Percentiles rank a stretch among this genome's conserved stretches.
Evolutionary conservation across 2,888 invertebrate genomes (phyloP).

Genomic region (Disparrhopalites patrizii): DNA sequence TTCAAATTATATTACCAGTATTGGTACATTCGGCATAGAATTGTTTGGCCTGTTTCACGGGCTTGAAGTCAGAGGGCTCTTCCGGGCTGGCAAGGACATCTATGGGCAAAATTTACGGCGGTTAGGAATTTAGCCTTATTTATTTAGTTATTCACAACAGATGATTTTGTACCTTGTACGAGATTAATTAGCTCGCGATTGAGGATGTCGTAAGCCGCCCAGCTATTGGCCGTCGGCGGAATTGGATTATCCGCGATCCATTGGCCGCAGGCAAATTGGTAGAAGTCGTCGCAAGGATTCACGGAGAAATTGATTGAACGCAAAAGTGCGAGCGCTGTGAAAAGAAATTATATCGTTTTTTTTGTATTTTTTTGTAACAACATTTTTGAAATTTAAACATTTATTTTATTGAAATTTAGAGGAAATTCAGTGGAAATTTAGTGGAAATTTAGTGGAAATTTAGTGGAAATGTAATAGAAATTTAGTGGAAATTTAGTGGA

Average conservation of each 20-base stretch:
- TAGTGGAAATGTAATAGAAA: too few relatives aligned
- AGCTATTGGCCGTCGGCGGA: slow-evolving; percentile 30
- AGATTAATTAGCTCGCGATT: slow-evolving; percentile 36
- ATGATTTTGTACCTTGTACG: slow-evolving; percentile 31
- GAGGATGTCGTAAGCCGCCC: slow-evolving; percentile 39
- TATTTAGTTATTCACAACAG: not conserved
- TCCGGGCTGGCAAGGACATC: slow-evolving; percentile 34
- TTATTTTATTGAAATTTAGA: too few relatives aligned
- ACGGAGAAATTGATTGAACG: slow-evolving; percentile 38
- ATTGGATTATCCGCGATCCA: slow-evolving; percentile 41
- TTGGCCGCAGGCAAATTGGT: slow-evolving; percentile 38
- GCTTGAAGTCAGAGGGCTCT: slow-evolving; percentile 32
- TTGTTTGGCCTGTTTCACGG: slow-evolving; percentile 43
- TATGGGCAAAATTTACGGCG: too few relatives aligned
- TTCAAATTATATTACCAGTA: too few relatives aligned
- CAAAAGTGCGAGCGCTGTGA: slow-evolving; percentile 38
- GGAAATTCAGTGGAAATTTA: too few relatives aligned
- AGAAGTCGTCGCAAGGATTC: slow-evolving; percentile 44
- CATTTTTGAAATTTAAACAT: too few relatives aligned
- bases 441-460: too few relatives aligned
- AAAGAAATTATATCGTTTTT: too few relatives aligned
- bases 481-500: too few relatives aligned
- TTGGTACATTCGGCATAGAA: slow-evolving; percentile 38
- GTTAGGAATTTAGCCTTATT: too few relatives aligned
- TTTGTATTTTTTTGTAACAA: too few relatives aligned